Evolutionary conservation across 2,888 invertebrate genomes (phyloP).

Genomic region (Iselma pallidipennis): DNA sequence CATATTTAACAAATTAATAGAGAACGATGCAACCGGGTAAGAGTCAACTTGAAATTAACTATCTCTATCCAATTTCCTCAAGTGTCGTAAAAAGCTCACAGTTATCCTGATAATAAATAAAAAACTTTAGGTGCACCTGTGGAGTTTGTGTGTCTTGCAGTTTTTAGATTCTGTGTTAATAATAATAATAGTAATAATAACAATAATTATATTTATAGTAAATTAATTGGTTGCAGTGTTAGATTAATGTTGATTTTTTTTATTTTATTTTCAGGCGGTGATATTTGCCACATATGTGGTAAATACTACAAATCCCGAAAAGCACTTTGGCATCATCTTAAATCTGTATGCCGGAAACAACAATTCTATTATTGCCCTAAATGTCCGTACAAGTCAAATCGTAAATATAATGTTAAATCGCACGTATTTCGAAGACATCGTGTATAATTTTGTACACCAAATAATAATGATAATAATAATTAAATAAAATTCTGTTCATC

Average conservation of each 20-base stretch:
- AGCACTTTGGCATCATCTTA: slow-evolving; percentile 33
- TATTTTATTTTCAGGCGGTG: neutral
- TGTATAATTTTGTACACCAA: neutral
- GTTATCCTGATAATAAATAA: no score
- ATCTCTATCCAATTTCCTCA: no score
- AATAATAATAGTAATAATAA: no score
- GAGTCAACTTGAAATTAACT: no score
- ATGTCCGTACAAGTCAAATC: slow-evolving; percentile 17
- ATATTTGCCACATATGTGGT: slow-evolving; percentile 20
- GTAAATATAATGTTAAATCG: slow-evolving; percentile 16
- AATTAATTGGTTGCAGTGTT: neutral
- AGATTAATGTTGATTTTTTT: neutral
- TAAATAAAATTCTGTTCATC: neutral
- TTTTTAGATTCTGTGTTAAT: no score
- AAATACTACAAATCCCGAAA: slow-evolving; percentile 29
- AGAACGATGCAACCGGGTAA: no score
- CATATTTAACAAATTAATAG: no score
- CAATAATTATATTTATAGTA: no score
- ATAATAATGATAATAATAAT: neutral
- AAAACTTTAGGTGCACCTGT: no score
- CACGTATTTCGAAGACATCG: slow-evolving; percentile 19
- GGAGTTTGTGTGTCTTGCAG: no score
- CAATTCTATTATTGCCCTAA: slow-evolving; percentile 3
- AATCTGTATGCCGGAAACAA: slow-evolving; percentile 14
- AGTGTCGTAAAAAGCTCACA: no score